These are phyloP conservation scores for Picathartes gymnocephalus DNA, from an alignment of 2,113 vertebrate genomes.

Conservation along the genomic window DNA sequence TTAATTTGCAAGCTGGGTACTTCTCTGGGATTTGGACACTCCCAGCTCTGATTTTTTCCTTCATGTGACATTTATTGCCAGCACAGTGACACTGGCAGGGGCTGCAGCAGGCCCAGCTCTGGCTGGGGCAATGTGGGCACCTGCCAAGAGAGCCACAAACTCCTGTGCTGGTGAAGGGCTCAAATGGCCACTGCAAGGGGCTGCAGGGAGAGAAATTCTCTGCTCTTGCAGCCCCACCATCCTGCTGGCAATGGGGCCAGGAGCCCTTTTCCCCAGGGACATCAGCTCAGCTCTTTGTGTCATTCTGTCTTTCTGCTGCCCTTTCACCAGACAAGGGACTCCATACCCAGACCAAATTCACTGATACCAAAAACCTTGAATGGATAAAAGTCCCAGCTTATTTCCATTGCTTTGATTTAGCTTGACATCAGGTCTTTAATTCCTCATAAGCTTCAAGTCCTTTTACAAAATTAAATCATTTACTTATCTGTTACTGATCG, in stretches of 20 bases:
- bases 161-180: not conserved
- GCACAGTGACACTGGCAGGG: not conserved
- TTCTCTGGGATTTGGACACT: not conserved
- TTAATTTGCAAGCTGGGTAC: not conserved
- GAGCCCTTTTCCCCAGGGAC: not conserved
- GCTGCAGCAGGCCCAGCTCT: not conserved
- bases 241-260: not conserved
- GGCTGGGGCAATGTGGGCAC: not conserved
- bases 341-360: not conserved
- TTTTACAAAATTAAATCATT: not conserved
- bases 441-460: not conserved
- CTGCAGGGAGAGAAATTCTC: not conserved
- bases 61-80: not conserved
- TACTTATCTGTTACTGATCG: not conserved
- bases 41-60: not conserved
- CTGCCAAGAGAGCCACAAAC: not conserved
- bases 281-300: not conserved
- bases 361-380: not conserved
- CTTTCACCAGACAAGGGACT: not conserved
- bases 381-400: not conserved
- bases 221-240: not conserved
- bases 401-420: constrained; percentile 29
- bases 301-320: not conserved
- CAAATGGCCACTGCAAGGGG: not conserved
- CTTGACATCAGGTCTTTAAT: not conserved